These are phyloP conservation scores for Marisa cornuarietis DNA, from an alignment of 1,140 invertebrate genomes.

Conservation along the genomic window DNA sequence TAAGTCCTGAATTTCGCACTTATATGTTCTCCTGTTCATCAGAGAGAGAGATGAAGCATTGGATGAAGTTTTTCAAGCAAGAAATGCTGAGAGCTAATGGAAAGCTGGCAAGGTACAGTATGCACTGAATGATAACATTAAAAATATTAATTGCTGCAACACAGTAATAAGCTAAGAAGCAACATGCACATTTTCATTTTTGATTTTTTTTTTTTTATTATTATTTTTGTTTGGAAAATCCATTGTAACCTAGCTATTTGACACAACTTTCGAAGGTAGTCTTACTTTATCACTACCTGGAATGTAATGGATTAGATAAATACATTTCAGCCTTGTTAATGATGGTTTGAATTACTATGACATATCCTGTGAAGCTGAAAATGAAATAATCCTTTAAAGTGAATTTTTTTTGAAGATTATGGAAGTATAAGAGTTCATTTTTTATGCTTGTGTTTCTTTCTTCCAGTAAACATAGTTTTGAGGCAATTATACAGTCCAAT, in stretches of 20 bases:
- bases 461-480: background rate
- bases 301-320: too few species aligned
- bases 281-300: too few species aligned
- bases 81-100: constrained; percentile 24
- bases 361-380: too few species aligned
- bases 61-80: constrained; percentile 18
- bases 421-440: background rate
- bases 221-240: too few species aligned
- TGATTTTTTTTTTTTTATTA: too few species aligned
- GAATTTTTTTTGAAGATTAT: background rate
- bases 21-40: constrained; percentile 17
- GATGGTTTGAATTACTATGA: too few species aligned
- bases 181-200: background rate
- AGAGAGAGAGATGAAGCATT: constrained; percentile 16
- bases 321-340: too few species aligned
- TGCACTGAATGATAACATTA: background rate
- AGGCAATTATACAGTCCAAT: background rate
- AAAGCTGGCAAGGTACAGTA: constrained; percentile 4
- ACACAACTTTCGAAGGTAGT: too few species aligned
- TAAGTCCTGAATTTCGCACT: constrained; percentile 4
- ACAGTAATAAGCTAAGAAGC: background rate
- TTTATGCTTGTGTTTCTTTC: background rate
- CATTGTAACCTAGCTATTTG: too few species aligned
- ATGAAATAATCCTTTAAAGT: too few species aligned
- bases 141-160: background rate